Evolutionary conservation across 1,140 invertebrate genomes (phyloP).

Genomic region (Zeugodacus cucurbitae): DNA sequence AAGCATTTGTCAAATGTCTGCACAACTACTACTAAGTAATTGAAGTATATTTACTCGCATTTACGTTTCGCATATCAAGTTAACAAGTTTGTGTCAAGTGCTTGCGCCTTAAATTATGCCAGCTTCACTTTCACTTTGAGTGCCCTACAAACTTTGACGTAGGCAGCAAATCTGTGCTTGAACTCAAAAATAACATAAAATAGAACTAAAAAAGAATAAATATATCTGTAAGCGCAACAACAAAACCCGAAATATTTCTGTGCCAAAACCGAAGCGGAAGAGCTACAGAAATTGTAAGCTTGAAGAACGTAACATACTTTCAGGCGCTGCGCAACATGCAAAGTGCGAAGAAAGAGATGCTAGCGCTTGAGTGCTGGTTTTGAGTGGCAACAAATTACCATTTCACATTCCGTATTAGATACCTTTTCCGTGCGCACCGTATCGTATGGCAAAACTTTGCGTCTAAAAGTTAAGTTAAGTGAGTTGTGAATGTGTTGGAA

Average conservation of each 20-base stretch:
- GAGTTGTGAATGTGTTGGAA: neutral
- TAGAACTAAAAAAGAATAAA: too few species aligned
- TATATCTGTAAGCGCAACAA: neutral
- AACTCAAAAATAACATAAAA: neutral
- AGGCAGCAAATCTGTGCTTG: neutral
- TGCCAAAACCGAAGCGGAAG: neutral
- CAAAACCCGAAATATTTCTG: neutral
- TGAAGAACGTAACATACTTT: neutral
- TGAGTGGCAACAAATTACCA: slow-evolving; percentile 34
- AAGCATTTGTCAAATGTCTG: neutral
- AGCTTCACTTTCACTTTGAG: slow-evolving; percentile 19
- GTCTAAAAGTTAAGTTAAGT: slow-evolving; percentile 30
- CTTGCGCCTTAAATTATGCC: slow-evolving; percentile 31
- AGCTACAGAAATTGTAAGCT: neutral
- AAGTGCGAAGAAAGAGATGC: neutral
- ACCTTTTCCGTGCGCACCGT: neutral
- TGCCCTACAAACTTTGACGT: slow-evolving; percentile 5
- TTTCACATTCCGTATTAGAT: slow-evolving; percentile 12
- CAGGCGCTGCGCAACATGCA: neutral
- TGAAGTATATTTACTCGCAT: neutral
- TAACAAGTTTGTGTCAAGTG: slow-evolving; percentile 22
- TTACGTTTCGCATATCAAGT: neutral
- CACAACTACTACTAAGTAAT: neutral
- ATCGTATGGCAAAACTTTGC: neutral
- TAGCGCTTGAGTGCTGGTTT: neutral